Conservation (phyloP, 2,113 vertebrate genomes). For the Peromyscus maniculatus region DNA sequence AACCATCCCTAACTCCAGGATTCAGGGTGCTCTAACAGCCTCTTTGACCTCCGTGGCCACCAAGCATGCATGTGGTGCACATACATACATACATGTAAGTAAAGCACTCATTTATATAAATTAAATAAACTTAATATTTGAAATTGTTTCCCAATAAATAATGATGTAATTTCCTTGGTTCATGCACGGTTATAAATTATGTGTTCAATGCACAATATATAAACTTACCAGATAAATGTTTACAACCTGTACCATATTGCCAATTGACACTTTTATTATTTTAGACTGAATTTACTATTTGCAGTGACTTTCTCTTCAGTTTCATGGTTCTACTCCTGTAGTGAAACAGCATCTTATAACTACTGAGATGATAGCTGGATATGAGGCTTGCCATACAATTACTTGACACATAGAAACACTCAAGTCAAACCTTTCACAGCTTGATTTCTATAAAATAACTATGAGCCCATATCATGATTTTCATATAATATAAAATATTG, state of each 20-base stretch:
- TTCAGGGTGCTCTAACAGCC: background rate
- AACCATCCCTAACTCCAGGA: background rate
- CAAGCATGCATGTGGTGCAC: background rate
- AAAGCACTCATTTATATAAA: background rate
- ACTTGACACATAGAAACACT: background rate
- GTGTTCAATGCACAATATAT: background rate
- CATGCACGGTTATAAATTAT: no score
- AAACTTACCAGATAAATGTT: background rate
- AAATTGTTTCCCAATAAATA: background rate
- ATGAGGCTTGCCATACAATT: background rate
- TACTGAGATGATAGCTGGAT: background rate
- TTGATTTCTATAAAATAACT: constrained; percentile 35
- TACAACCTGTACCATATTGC: background rate
- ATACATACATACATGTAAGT: background rate
- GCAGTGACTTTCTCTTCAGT: background rate
- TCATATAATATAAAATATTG: background rate
- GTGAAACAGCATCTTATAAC: background rate
- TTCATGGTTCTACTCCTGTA: background rate
- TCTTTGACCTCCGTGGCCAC: background rate
- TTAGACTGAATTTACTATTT: background rate
- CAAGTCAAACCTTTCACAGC: background rate
- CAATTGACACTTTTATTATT: background rate
- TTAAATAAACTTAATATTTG: background rate
- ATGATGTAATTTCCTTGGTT: background rate
- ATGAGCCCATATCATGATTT: background rate